A percentile compares a stretch with the other conserved stretches of the same genome.
Conservation (phyloP, 2,113 vertebrate genomes). For the Pseudorectes ferrugineus region DNA sequence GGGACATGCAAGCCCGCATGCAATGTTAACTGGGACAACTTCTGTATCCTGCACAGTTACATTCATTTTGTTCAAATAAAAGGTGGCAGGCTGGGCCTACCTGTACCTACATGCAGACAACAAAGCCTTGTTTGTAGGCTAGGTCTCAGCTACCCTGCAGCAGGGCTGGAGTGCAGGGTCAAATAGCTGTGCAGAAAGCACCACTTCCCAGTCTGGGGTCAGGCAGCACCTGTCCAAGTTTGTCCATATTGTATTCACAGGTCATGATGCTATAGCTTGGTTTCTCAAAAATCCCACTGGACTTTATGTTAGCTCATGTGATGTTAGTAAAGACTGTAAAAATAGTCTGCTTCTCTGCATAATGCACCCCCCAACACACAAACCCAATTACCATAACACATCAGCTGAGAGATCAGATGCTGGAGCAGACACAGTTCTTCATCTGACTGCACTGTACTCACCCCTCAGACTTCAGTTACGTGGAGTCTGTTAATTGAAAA, state of each 20-base stretch:
- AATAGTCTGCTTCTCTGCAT: background rate
- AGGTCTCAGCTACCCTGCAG: background rate
- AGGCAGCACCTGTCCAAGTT: background rate
- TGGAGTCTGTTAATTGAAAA: background rate
- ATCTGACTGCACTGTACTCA: background rate
- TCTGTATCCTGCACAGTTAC: background rate
- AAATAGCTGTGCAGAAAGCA: background rate
- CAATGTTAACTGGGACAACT: background rate
- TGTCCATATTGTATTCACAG: background rate
- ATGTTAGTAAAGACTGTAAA: background rate
- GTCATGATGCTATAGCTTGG: background rate
- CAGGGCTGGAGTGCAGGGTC: background rate
- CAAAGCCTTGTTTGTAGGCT: background rate
- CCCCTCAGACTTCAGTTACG: background rate
- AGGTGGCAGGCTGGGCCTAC: fast-evolving
- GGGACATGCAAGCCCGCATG: fast-evolving
- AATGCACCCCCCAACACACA: background rate
- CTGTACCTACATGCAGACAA: background rate
- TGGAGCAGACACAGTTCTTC: background rate
- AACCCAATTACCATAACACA: background rate
- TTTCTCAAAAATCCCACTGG: background rate
- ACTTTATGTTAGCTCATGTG: background rate
- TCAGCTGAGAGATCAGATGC: background rate
- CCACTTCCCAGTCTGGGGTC: background rate
- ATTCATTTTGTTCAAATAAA: background rate